phyloP scores from a whole-genome alignment of 2,888 invertebrate species.

The Patella ulyssiponensis region DNA sequence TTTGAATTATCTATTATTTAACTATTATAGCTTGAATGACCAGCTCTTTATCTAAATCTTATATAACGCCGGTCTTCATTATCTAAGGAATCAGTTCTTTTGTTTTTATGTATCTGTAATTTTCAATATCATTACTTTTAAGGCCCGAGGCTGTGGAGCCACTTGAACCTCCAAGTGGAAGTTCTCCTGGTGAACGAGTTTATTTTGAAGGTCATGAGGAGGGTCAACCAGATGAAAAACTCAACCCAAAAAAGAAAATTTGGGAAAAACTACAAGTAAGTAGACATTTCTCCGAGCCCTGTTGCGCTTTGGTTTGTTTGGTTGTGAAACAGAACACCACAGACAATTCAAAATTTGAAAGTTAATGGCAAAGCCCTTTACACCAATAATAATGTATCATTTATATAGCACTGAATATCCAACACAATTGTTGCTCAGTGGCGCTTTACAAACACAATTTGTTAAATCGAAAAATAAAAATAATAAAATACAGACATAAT shows the following conservation, averaged over 20 bases:
- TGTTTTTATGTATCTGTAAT: background rate
- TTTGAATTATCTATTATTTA: too few relatives aligned
- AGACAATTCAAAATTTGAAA: background rate
- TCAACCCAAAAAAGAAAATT: slow-evolving; percentile 96
- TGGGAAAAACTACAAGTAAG: slow-evolving; percentile 90
- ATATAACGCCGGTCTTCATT: too few relatives aligned
- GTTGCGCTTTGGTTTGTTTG: background rate
- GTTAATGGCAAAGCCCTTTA: background rate
- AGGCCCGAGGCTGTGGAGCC: slow-evolving; percentile 81
- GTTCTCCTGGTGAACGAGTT: slow-evolving; percentile 87
- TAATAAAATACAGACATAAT: too few relatives aligned
- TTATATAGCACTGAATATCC: too few relatives aligned
- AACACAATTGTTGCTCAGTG: too few relatives aligned
- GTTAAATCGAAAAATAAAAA: too few relatives aligned
- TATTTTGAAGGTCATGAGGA: slow-evolving; percentile 85
- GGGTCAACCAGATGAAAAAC: slow-evolving; percentile 85
- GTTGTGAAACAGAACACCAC: background rate
- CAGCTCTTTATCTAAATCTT: too few relatives aligned
- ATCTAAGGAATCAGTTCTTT: too few relatives aligned
- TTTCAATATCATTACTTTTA: slow-evolving; percentile 31
- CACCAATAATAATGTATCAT: background rate
- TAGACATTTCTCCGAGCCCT: background rate
- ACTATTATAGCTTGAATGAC: too few relatives aligned
- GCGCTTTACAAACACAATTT: too few relatives aligned
- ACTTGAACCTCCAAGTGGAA: slow-evolving; percentile 82